Evolutionary conservation across 2,797 vertebrate species (phyloP).

Genomic region (Lepilemur septentrionalis): DNA sequence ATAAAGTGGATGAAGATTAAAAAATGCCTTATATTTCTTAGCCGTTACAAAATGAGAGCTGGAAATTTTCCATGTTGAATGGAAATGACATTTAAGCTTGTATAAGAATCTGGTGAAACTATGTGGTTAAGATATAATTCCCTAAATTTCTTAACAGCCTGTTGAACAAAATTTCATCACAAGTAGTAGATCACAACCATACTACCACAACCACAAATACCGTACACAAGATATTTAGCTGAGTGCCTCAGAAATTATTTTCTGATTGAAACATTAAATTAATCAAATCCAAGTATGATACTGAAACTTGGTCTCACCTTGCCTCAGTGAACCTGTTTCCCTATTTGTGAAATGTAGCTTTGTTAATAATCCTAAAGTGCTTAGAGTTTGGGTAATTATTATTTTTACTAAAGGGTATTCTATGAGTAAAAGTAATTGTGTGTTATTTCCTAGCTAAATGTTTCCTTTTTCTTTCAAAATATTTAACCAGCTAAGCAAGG

Average conservation of each 20-base stretch:
- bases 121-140: neutral
- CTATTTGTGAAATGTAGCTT: neutral
- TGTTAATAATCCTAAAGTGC: neutral
- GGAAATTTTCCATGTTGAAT: neutral
- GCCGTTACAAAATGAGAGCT: slow-evolving; percentile 29
- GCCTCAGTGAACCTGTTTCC: neutral
- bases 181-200: no score
- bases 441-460: neutral
- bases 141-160: neutral
- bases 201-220: neutral
- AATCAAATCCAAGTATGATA: neutral
- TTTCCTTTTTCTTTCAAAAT: slow-evolving; percentile 34
- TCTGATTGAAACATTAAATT: neutral
- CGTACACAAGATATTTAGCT: neutral
- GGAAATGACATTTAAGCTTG: neutral
- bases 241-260: neutral
- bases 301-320: neutral
- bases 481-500: neutral
- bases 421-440: neutral
- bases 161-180: neutral
- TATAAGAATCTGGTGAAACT: neutral
- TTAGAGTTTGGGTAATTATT: neutral
- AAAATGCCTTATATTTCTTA: neutral
- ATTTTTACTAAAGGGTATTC: slow-evolving; percentile 21
- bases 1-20: neutral